Base-by-base conservation (phyloP, 92 coral and sea anemone species). In the Nematostella vectensis region DNA sequence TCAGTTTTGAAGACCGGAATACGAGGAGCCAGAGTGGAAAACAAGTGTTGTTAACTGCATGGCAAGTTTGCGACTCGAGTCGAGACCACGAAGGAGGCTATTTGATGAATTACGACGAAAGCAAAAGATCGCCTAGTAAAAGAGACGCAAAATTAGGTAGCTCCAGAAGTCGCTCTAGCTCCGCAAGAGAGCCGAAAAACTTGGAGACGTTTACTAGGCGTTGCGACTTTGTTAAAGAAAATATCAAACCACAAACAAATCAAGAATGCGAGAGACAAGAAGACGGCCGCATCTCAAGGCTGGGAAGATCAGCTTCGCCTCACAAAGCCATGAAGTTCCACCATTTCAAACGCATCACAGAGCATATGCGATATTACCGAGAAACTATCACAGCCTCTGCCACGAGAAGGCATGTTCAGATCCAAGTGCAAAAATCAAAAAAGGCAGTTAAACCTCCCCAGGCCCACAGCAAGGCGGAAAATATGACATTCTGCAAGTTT, bases 281-380 rank as follows among this genome's bases (percentile, higher is more conserved):
- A n/a, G 51, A 45, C 18, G 51, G 51, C 23, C 23, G 51, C 51
- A 6, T 11, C 23, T 45, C 51, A 17, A 11, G 51, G 18, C 51
- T 45, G 4, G 51, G 51, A 9, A 61, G 71, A 11, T 25, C 55
- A 16, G 23, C 3, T 48, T 70, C 88, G 11, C 75, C 87, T 26
- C 70, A 70, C 48, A 56, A 26, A 21, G 31, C 28, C 24, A 77
- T 77, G 65, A 78, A 68, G 54, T 93, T 93, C 54, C 48, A 63
- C 54, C 96, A 82, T 48, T 82, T 69, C 19, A 59, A 57, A 9
- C 59, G 68, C 66, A 55, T 78, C 38, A 50, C 45, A 12, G 70
- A 65, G 45, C 62, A 81, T 53, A 87, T 78, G 39, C 57, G 53
- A 29, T 74, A 66, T 53, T 93, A 93, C 50, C 63, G 87, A 43